phyloP scores from a whole-genome alignment of 2,888 invertebrate genomes.

The Silvanus unidentatus region DNA sequence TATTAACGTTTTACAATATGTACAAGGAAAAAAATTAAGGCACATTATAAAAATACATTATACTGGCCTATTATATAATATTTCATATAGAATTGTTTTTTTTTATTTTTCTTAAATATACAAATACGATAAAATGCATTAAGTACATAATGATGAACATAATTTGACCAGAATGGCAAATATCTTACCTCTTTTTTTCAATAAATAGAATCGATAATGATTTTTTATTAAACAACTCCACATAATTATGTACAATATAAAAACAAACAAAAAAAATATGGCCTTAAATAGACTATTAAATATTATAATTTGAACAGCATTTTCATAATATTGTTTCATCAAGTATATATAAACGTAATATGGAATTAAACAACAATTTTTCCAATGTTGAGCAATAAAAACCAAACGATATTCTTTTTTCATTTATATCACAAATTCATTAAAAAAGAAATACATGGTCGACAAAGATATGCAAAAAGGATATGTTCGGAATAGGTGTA shows the following conservation, averaged over 20 bases:
- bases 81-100: neutral
- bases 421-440: neutral
- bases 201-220: too few relatives aligned
- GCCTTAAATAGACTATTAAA: slow-evolving; percentile 1
- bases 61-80: slow-evolving; percentile 26
- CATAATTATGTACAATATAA: slow-evolving; percentile 2
- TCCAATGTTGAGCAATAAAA: neutral
- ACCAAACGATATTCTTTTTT: too few relatives aligned
- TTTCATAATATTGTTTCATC: neutral
- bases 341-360: neutral
- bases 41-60: slow-evolving; percentile 32
- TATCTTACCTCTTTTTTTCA: too few relatives aligned
- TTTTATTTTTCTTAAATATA: neutral
- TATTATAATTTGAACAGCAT: neutral
- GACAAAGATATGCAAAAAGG: neutral
- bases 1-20: slow-evolving; percentile 26
- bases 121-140: slow-evolving; percentile 2
- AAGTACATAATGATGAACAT: neutral
- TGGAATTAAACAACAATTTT: neutral
- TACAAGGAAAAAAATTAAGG: slow-evolving; percentile 29
- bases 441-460: neutral
- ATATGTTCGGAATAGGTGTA: too few relatives aligned
- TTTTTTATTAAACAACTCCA: too few relatives aligned
- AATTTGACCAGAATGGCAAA: too few relatives aligned
- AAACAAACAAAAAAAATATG: neutral